Conservation (phyloP, 1,140 invertebrate genomes). For the Zaprionus africanus region DNA sequence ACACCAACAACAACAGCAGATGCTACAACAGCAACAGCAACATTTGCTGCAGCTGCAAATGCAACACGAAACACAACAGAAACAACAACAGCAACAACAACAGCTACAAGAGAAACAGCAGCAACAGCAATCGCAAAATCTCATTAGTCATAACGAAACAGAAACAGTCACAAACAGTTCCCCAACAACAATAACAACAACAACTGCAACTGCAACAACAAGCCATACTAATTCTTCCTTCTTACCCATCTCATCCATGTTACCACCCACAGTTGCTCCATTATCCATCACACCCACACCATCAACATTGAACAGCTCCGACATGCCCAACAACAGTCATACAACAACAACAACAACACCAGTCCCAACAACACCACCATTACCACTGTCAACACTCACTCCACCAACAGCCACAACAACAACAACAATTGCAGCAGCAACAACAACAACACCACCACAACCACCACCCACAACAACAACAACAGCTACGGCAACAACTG, state of each 20-base stretch:
- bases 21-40: conserved; percentile 56
- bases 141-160: too few relatives aligned
- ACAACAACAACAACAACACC: conserved; percentile 45
- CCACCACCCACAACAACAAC: conserved; percentile 40
- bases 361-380: conserved; percentile 38
- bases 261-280: conserved; percentile 76
- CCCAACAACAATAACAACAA: background rate
- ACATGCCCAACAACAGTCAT: conserved; percentile 40
- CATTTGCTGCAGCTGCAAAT: conserved; percentile 50
- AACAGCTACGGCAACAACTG: conserved; percentile 49
- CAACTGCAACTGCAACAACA: conserved; percentile 5
- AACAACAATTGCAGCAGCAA: conserved; percentile 37
- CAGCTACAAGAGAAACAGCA: conserved; percentile 33
- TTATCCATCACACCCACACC: conserved; percentile 64
- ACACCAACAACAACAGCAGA: conserved; percentile 58
- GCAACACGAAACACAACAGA: conserved; percentile 48
- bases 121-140: conserved; percentile 14
- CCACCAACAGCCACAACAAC: conserved; percentile 42
- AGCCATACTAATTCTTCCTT: conserved; percentile 72
- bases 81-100: conserved; percentile 52
- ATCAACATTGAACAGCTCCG: conserved; percentile 38
- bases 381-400: conserved; percentile 40
- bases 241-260: conserved; percentile 76
- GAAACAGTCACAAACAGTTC: background rate
- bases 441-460: conserved; percentile 29